These are phyloP conservation scores for Leontocebus nigricollis DNA, from an alignment of 2,797 vertebrate species.

Conservation along the genomic window DNA sequence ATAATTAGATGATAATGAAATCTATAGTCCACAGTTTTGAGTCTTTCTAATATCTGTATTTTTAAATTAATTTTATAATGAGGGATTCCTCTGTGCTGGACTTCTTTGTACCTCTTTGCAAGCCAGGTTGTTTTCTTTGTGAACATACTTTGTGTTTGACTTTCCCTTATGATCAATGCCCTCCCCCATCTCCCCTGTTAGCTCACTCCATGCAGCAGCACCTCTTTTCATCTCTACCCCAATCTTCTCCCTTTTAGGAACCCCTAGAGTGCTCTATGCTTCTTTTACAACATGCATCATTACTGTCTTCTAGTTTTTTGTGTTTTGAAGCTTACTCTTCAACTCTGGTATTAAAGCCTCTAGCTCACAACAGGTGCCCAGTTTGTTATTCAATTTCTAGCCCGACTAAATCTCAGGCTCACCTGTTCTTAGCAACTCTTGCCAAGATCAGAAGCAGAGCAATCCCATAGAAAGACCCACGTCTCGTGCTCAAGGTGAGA, in stretches of 20 bases:
- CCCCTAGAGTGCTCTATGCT: accelerated
- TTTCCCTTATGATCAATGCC: too few species aligned
- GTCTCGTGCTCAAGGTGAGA: background rate
- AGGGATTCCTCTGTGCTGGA: background rate
- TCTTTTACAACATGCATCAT: background rate
- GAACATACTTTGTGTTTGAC: background rate
- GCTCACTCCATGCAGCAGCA: accelerated
- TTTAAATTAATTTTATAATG: background rate
- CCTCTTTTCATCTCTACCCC: background rate
- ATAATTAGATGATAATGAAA: background rate
- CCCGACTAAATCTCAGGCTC: background rate
- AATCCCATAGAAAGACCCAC: background rate
- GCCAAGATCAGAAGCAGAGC: background rate
- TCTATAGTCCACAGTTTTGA: background rate
- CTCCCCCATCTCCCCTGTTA: accelerated
- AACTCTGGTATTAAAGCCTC: background rate
- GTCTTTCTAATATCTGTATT: background rate
- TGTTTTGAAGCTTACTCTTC: background rate
- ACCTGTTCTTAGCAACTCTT: background rate
- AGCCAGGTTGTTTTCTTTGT: background rate
- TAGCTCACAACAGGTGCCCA: background rate
- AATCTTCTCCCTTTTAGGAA: background rate
- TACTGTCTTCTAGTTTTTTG: background rate
- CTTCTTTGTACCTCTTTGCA: background rate
- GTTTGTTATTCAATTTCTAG: background rate